Conservation (phyloP, 2,888 invertebrate genomes). For the Ophion obscuratus region DNA sequence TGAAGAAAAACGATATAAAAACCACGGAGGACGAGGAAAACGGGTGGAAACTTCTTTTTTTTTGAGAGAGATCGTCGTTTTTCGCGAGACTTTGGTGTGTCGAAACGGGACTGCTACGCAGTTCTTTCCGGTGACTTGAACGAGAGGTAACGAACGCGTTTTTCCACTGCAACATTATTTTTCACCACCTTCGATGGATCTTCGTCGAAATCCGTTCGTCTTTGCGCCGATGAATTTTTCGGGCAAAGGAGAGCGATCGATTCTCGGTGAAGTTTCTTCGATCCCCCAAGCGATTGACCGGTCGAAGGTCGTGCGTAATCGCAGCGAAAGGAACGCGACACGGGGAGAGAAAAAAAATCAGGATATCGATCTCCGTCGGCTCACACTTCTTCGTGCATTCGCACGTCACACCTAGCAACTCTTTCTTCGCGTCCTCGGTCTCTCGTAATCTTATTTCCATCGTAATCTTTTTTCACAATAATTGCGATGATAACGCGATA, state of each 20-base stretch:
- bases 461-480: neutral
- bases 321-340: neutral
- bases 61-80: too few species aligned
- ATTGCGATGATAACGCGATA: neutral
- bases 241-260: neutral
- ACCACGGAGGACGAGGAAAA: too few species aligned
- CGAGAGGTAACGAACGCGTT: slow-evolving; percentile 31
- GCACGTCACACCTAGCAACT: too few species aligned
- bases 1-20: too few species aligned
- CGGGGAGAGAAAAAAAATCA: slow-evolving; percentile 9
- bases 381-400: neutral
- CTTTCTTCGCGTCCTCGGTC: too few species aligned
- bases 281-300: neutral
- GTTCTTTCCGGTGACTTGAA: slow-evolving; percentile 45
- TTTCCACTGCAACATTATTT: neutral
- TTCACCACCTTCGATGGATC: neutral
- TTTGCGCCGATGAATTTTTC: neutral
- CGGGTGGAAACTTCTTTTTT: too few species aligned
- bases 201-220: neutral
- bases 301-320: neutral
- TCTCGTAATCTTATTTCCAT: too few species aligned
- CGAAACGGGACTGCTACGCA: neutral
- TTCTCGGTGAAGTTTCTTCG: neutral
- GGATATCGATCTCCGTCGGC: slow-evolving; percentile 48
- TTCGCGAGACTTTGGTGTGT: neutral